Conservation (phyloP, 2,113 vertebrate genomes). For the Indicator indicator region DNA sequence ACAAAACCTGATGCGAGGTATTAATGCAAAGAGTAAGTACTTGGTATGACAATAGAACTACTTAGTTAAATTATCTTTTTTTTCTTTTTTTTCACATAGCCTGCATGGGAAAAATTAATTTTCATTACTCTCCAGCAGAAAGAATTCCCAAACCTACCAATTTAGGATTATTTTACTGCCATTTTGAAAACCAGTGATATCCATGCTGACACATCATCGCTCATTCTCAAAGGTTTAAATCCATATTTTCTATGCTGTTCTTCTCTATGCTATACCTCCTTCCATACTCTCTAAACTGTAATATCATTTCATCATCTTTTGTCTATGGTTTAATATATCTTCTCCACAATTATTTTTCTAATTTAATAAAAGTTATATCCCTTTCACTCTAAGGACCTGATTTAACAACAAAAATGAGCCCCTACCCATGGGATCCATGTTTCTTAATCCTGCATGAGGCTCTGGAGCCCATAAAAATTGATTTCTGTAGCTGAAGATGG, state of each 20-base stretch:
- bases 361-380: slow-evolving; percentile 27
- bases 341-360: slow-evolving; percentile 42
- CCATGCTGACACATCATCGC: slow-evolving; percentile 46
- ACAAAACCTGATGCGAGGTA: slow-evolving; percentile 66
- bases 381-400: slow-evolving; percentile 37
- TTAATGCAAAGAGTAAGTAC: slow-evolving; percentile 82
- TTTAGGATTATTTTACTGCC: slow-evolving; percentile 52
- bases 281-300: slow-evolving; percentile 26
- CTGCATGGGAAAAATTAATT: slow-evolving; percentile 67
- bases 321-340: slow-evolving; percentile 50
- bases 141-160: slow-evolving; percentile 35
- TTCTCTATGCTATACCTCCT: slow-evolving; percentile 33
- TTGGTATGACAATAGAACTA: slow-evolving; percentile 42
- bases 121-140: slow-evolving; percentile 61
- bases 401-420: slow-evolving; percentile 36
- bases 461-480: slow-evolving; percentile 37
- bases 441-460: slow-evolving; percentile 4
- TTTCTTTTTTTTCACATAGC: slow-evolving; percentile 58
- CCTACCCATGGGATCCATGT: neutral
- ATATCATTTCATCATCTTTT: slow-evolving; percentile 62
- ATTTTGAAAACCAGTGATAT: slow-evolving; percentile 69
- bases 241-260: slow-evolving; percentile 52
- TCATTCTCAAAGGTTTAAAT: slow-evolving; percentile 73
- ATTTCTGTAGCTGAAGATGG: slow-evolving; percentile 5
- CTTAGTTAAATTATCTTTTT: slow-evolving; percentile 52